phyloP scores from a whole-genome alignment of 2,113 vertebrate genomes.

The Burhinus bistriatus region DNA sequence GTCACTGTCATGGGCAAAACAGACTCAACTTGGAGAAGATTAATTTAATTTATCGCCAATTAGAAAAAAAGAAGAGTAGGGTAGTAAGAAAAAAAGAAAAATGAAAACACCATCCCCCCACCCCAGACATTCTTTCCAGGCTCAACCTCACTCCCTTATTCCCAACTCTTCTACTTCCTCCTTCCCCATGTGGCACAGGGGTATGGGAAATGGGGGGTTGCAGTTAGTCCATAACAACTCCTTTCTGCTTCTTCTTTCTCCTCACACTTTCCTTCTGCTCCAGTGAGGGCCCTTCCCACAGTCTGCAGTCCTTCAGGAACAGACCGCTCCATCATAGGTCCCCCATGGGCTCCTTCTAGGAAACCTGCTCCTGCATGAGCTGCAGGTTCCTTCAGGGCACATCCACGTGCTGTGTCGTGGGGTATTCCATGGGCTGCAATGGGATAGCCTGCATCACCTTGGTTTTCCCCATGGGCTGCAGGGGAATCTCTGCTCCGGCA shows the following conservation, averaged over 20 bases:
- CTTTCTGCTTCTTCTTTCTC: not conserved
- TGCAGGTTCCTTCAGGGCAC: not conserved
- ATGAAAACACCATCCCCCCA: not conserved
- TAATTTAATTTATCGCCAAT: not conserved
- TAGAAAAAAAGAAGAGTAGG: not conserved
- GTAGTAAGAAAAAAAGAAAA: not conserved
- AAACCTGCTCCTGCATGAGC: not conserved
- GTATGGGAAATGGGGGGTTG: not conserved
- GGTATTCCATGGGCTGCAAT: not conserved
- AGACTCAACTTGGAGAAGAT: not conserved
- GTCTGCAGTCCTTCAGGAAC: not conserved
- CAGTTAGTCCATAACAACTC: not conserved
- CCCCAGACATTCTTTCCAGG: not conserved
- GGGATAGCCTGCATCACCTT: no score
- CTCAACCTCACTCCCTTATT: not conserved
- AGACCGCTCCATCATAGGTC: rapidly evolving
- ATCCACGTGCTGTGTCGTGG: not conserved
- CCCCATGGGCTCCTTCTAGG: not conserved
- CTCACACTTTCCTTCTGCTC: not conserved
- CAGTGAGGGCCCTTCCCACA: rapidly evolving
- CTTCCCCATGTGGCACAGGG: not conserved
- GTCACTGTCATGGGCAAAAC: not conserved
- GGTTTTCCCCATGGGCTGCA: no score
- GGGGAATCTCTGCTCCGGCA: rapidly evolving
- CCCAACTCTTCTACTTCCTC: not conserved